Conservation (phyloP, 1,140 invertebrate species). For the Microplitis demolitor region DNA sequence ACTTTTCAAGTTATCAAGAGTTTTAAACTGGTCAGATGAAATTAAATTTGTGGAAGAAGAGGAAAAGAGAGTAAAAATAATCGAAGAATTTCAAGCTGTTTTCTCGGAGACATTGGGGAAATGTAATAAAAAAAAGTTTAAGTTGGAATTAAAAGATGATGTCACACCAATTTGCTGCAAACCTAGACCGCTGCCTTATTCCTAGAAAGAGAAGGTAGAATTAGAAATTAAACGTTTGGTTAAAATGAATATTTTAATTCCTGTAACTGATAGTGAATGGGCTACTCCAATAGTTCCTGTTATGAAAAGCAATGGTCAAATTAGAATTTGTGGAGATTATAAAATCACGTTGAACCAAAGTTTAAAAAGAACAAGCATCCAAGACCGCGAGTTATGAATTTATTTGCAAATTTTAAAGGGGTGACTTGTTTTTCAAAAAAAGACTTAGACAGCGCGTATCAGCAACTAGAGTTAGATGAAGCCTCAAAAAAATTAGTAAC, state of each 20-base stretch:
- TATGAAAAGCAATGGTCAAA: conserved; percentile 31
- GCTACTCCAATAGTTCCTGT: conserved; percentile 48
- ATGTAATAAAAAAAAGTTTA: conserved; percentile 16
- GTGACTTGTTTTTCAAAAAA: conserved; percentile 44
- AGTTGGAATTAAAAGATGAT: conserved; percentile 22
- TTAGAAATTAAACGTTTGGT: conserved; percentile 34
- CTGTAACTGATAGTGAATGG: conserved; percentile 45
- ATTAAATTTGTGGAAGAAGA: conserved; percentile 8
- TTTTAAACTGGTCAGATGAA: not conserved
- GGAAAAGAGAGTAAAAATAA: not conserved
- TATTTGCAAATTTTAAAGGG: conserved; percentile 43
- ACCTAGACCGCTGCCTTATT: conserved; percentile 38
- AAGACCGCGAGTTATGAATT: conserved; percentile 43
- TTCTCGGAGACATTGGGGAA: conserved; percentile 10
- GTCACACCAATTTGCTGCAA: conserved; percentile 38
- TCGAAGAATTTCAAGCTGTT: conserved; percentile 6
- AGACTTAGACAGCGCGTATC: conserved; percentile 45
- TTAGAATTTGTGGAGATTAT: conserved; percentile 48
- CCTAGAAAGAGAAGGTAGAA: conserved; percentile 36
- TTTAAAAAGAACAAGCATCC: conserved; percentile 41
- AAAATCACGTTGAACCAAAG: conserved; percentile 52
- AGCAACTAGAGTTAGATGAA: conserved; percentile 41
- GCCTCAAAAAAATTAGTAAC: conserved; percentile 35
- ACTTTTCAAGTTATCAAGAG: not conserved
- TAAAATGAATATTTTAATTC: conserved; percentile 37